Base-by-base conservation (phyloP, 2,113 vertebrate species). In the Phylloscopus whistleri region DNA sequence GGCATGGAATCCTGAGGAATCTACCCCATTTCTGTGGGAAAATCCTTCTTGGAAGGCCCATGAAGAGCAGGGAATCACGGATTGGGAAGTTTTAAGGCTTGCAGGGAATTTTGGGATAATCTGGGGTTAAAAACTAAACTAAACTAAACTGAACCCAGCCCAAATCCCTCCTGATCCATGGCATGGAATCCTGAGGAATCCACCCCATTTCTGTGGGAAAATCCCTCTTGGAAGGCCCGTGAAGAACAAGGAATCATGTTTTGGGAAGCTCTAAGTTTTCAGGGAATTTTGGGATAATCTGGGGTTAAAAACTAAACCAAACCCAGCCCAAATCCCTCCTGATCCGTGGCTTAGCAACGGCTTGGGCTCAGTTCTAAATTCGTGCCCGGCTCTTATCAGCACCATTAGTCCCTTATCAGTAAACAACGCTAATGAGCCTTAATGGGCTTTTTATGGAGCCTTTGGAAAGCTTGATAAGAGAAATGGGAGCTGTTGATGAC, bases 311-410 rank as follows among this genome's bases (percentile, higher is more conserved):
- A 56, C 5, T 1, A 6, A 28, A 4, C 39, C 1, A n/a, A 55
- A 16, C 22, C 14, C 21, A 46, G 23, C 51, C 41, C 72, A 77
- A 52, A 93, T 84, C 33, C 62, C 51, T 62, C 51, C 69, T 31
- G 68, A n/a, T 13, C 46, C 13, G 92, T 66, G 75, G 2, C 88
- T 90, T 93, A 94, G 95, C 94, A 94, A 88, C 95, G 13, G 27
- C 51, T 85, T 31, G 70, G 46, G 39, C 62, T 91, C 23, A 3
- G 26, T 27, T 85, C 7, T 12, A 63, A 82, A 31, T 69, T 66
- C 7, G 19, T 79, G 51, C 87, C 19, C 2, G 15, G 63, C 44
- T 58, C 67, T 83, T 90, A 84, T 64, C 91, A 69, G 51, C 69
- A 23, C 39, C 48, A 3, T 67, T 16, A 39, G 22, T 56, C 68